Evolutionary conservation across 2,113 vertebrate species (phyloP).

Genomic region (Hemiprocne comata): DNA sequence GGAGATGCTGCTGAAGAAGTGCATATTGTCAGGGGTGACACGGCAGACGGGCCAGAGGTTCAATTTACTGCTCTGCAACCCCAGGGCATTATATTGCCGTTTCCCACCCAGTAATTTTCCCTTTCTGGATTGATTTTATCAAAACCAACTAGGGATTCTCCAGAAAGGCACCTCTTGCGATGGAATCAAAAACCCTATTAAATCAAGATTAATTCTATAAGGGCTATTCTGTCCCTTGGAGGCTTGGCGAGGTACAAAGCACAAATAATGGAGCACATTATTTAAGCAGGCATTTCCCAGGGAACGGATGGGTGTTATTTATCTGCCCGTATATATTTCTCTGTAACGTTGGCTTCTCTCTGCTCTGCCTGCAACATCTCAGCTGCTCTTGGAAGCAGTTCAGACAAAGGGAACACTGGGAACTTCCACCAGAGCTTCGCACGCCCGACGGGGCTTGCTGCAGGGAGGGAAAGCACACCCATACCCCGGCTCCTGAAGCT

Average conservation of each 20-base stretch:
- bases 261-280: rapidly evolving
- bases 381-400: conserved; percentile 5
- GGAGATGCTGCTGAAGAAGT: conserved; percentile 10
- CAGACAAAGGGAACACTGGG: neutral
- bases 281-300: neutral
- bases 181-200: rapidly evolving
- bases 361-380: neutral
- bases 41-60: neutral
- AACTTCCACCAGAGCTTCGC: neutral
- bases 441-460: neutral
- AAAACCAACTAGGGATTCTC: neutral
- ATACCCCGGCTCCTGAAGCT: neutral
- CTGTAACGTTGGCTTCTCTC: neutral
- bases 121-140: neutral
- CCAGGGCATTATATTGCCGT: neutral
- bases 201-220: neutral
- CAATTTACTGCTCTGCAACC: neutral
- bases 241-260: rapidly evolving
- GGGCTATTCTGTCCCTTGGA: neutral
- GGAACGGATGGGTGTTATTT: neutral
- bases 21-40: neutral
- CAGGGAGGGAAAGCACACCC: neutral
- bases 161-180: neutral
- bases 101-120: neutral
- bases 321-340: rapidly evolving